Percentiles rank a stretch among this genome's conserved stretches.
Evolutionary conservation across 37 sponge, comb jelly and placozoan species (phyloP).

Genomic region (Amphimedon queenslandica): DNA sequence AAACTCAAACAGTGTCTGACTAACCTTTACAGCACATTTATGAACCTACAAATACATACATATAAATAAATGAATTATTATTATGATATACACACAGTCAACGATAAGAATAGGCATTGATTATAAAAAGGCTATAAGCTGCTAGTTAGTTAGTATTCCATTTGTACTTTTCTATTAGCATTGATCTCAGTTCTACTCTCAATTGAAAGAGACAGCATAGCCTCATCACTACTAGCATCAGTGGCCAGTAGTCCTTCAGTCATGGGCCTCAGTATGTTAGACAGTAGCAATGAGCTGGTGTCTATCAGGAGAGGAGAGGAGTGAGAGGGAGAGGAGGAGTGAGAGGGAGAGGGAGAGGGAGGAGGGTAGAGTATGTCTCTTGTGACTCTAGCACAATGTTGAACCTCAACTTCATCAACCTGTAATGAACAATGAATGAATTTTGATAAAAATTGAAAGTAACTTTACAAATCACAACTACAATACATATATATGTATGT

Average conservation of each 20-base stretch:
- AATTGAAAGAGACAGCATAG: conserved; percentile 72
- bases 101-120: background rate
- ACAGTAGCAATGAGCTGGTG: background rate
- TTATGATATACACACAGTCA: background rate
- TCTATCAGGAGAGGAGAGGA: background rate
- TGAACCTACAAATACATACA: conserved; percentile 25
- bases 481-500: background rate
- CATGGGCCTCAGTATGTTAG: background rate
- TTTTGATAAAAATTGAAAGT: too few species aligned
- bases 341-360: conserved; percentile 9
- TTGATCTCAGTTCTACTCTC: conserved; percentile 37
- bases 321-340: conserved; percentile 1
- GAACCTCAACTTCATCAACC: conserved; percentile 33
- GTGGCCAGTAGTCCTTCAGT: background rate
- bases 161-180: conserved; percentile 29
- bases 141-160: background rate
- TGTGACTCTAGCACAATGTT: conserved; percentile 31
- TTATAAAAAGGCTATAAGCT: too few species aligned
- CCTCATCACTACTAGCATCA: background rate
- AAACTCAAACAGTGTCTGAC: conserved; percentile 20
- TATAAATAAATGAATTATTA: background rate
- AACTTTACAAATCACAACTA: background rate
- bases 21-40: conserved; percentile 51
- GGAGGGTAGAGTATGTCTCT: background rate
- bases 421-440: too few species aligned